These are phyloP conservation scores for Pardalotus punctatus DNA, from an alignment of 2,113 vertebrate genomes.

Conservation along the genomic window DNA sequence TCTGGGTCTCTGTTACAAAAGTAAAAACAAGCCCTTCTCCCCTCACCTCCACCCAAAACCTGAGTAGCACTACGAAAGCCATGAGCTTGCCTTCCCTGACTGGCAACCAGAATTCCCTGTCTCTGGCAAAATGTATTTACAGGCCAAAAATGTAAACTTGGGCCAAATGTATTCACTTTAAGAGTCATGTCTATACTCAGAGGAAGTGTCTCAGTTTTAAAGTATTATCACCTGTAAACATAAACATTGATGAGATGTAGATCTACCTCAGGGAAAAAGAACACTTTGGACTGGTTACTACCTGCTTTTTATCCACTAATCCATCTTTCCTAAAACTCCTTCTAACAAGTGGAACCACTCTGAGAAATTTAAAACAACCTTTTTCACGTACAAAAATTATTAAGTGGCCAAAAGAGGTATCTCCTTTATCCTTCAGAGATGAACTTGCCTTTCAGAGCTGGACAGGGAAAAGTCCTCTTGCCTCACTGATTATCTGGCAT, in stretches of 20 bases:
- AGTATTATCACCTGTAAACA: not conserved
- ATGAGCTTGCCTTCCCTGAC: not conserved
- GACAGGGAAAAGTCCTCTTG: not conserved
- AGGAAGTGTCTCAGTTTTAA: not conserved
- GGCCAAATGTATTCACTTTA: not conserved
- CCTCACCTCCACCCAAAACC: not conserved
- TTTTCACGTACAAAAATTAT: not conserved
- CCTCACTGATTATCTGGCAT: not conserved
- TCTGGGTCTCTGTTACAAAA: not conserved
- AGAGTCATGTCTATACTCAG: not conserved
- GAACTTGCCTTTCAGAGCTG: not conserved
- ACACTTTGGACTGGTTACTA: not conserved
- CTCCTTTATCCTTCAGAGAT: not conserved
- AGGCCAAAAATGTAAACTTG: not conserved
- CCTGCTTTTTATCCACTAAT: not conserved
- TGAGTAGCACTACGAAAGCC: not conserved
- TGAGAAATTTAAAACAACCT: not conserved
- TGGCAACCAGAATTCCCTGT: not conserved
- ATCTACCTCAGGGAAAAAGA: not conserved
- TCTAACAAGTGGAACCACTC: not conserved
- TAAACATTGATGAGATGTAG: not conserved
- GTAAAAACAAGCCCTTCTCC: not conserved
- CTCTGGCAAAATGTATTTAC: not conserved
- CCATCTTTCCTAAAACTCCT: not conserved
- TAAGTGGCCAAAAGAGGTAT: not conserved